Conservation (phyloP, 2,888 invertebrate genomes). For the Andricus curvator region DNA sequence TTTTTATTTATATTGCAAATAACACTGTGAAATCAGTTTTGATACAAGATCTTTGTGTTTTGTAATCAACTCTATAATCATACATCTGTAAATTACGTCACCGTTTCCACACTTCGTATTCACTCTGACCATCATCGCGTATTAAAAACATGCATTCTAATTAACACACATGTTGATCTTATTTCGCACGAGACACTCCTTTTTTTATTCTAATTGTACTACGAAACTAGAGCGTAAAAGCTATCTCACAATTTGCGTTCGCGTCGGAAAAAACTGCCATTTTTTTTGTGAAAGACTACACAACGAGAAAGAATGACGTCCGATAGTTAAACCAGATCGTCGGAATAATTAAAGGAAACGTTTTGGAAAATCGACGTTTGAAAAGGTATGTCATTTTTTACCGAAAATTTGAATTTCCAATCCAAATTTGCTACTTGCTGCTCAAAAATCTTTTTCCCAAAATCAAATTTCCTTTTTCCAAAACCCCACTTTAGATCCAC, state of each 20-base stretch:
- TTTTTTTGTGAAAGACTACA: slow-evolving; percentile 24
- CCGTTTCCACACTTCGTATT: slow-evolving; percentile 22
- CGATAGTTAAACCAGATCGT: slow-evolving; percentile 35
- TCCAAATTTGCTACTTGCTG: not conserved
- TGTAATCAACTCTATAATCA: slow-evolving; percentile 66
- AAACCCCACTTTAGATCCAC: not conserved
- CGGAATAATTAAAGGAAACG: slow-evolving; percentile 24
- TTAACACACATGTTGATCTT: slow-evolving; percentile 21
- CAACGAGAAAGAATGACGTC: slow-evolving; percentile 22
- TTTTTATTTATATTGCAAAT: slow-evolving; percentile 67
- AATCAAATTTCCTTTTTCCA: not conserved
- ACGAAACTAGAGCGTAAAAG: slow-evolving; percentile 16
- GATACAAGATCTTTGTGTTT: slow-evolving; percentile 63
- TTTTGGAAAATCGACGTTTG: slow-evolving; percentile 15
- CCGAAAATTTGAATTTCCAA: not conserved
- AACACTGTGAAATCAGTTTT: slow-evolving; percentile 64
- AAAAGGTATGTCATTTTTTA: not conserved
- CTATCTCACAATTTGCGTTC: slow-evolving; percentile 20
- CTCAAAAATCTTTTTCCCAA: not conserved
- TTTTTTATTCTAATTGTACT: slow-evolving; percentile 21
- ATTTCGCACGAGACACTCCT: slow-evolving; percentile 5
- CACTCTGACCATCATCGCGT: slow-evolving; percentile 31
- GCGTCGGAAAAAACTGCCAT: not conserved
- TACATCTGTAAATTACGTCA: slow-evolving; percentile 63
- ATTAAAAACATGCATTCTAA: slow-evolving; percentile 36